Conservation (phyloP, 2,797 vertebrate species). For the Mastacembelus armatus region DNA sequence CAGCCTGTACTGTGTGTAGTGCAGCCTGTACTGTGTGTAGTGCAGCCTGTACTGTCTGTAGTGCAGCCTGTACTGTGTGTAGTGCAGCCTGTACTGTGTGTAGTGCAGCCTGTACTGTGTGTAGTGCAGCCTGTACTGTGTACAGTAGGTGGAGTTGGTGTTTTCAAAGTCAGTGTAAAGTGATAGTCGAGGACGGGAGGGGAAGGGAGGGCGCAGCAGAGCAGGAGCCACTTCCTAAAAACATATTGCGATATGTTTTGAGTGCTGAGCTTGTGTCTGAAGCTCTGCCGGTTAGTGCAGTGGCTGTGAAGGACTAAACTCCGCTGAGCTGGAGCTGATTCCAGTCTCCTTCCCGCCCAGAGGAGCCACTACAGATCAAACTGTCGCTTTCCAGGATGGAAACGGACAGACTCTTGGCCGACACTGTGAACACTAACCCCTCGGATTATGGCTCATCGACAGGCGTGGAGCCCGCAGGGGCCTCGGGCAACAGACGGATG, state of each 20-base stretch:
- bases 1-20: no score
- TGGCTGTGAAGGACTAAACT: no score
- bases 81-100: no score
- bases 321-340: not conserved
- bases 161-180: conserved; percentile 27
- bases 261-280: no score
- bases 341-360: not conserved
- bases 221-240: conserved; percentile 52
- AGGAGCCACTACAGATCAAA: not conserved
- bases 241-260: not conserved
- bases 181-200: conserved; percentile 29
- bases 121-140: not conserved
- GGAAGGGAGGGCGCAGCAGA: conserved; percentile 20
- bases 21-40: no score
- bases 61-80: no score
- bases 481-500: conserved; percentile 23
- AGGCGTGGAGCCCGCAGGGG: not conserved
- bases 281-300: not conserved
- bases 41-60: no score
- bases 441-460: conserved; percentile 46
- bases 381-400: conserved; percentile 70
- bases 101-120: no score
- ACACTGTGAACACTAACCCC: conserved; percentile 24
- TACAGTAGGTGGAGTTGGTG: conserved; percentile 34
- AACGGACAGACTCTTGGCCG: conserved; percentile 71